Evolutionary conservation across 2,113 vertebrate genomes (phyloP), one percentile per base, ranked within the genome.

Genomic region (Genyomyrus donnyi): DNA sequence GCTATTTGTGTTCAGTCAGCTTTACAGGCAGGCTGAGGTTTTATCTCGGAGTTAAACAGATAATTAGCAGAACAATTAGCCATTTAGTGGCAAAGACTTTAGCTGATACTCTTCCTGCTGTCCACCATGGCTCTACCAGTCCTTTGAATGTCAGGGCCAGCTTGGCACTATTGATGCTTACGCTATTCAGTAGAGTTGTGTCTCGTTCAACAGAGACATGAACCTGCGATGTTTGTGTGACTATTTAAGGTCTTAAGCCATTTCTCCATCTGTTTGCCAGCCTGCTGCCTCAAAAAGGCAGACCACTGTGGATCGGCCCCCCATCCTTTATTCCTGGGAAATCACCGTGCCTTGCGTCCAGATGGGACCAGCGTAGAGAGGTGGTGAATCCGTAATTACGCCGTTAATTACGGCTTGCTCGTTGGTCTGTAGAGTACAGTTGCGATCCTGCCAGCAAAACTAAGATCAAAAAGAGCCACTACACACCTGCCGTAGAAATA

Each of bases 351-450:
- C 48, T 31, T 46, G 24, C 5, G 15, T 89, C 74, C 52, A 88
- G 89, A 91, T 90, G 85, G 91, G 48, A 89, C 70, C 24, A 48
- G 88, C 17, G 3, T 39, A 39, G 7, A 45, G n/a, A 3, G 35
- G 6, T 31, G 74, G 35, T 49, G 89, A 84, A 50, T 88, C 77
- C 90, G 39, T 58, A 85, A 90, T 91, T 89, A 91, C 48, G 17
- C 70, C n/a, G 70, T 91, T 91, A 90, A 92, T 92, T 91, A 91
- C 58, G 89, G 53, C 49, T 70, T 24, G 87, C 46, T 90, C 48
- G 35, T 90, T 74, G 88, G 15, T 42, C 19, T 50, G 48, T 77
- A 13, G 53, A 85, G 87, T 46, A 17, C 80, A 74, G 17, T 31
- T 50, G 35, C 9, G 24, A 49, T 89, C 27, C 19, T 83, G 52